Conservation (phyloP, 2,113 vertebrate genomes). For the Toxotes jaculatrix region DNA sequence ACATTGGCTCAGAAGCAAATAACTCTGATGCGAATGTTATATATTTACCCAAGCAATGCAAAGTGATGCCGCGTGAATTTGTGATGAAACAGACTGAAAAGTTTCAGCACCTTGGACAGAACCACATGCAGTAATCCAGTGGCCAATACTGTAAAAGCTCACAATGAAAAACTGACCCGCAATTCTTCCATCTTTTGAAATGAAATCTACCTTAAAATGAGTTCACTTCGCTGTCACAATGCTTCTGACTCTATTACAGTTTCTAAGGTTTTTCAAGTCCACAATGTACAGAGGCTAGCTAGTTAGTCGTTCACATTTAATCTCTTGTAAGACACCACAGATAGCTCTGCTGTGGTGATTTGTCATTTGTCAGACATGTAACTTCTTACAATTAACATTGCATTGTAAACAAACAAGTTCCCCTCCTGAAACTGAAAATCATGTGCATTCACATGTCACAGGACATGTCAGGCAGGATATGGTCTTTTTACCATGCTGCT, state of each 20-base stretch:
- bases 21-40: background rate
- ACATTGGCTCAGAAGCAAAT: background rate
- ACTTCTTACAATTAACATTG: background rate
- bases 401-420: background rate
- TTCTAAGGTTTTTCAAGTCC: background rate
- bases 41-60: background rate
- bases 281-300: background rate
- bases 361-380: background rate
- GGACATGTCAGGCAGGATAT: background rate
- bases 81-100: constrained; percentile 54
- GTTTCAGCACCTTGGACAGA: constrained; percentile 42
- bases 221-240: background rate
- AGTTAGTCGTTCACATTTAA: background rate
- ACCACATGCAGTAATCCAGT: constrained; percentile 5
- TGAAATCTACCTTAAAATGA: constrained; percentile 22
- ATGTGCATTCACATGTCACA: constrained; percentile 8
- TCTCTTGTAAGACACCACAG: background rate
- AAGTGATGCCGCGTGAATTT: background rate
- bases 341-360: background rate
- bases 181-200: constrained; percentile 14
- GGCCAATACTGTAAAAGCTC: background rate
- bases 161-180: background rate
- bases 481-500: background rate
- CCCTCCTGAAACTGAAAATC: background rate
- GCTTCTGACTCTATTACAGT: background rate